Evolutionary conservation across 2,113 vertebrate species (phyloP).

Genomic region (Amazona guildingii): DNA sequence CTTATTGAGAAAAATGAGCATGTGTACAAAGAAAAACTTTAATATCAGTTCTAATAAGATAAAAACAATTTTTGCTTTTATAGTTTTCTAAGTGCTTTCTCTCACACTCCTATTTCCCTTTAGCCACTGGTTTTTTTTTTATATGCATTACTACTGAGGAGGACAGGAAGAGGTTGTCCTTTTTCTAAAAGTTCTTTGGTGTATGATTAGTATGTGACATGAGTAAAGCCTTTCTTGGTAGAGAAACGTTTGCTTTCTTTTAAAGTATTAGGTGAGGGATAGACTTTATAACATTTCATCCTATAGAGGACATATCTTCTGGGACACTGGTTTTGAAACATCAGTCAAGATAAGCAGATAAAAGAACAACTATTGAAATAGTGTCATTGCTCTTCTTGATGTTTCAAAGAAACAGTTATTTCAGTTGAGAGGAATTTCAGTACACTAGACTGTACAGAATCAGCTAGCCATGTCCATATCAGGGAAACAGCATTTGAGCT

Average conservation of each 20-base stretch:
- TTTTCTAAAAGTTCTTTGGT: constrained; percentile 13
- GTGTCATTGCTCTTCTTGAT: background rate
- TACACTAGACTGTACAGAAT: background rate
- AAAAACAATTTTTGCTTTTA: constrained; percentile 22
- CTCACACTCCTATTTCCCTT: background rate
- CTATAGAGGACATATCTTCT: background rate
- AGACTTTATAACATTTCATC: background rate
- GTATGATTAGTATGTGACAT: background rate
- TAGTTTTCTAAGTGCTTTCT: constrained; percentile 15
- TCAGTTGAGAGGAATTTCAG: background rate
- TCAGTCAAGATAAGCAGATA: constrained; percentile 10
- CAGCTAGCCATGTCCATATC: background rate
- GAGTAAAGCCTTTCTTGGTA: background rate
- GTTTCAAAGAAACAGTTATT: background rate
- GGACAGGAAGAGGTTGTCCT: background rate
- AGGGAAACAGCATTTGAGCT: background rate
- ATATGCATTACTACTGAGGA: background rate
- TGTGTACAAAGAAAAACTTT: constrained; percentile 10
- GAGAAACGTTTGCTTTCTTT: background rate
- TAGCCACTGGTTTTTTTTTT: constrained; percentile 28
- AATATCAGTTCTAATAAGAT: background rate
- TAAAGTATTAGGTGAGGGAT: background rate
- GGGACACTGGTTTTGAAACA: background rate
- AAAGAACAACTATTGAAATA: constrained; percentile 10
- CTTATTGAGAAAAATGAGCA: background rate